Base-by-base conservation (phyloP, 2,113 vertebrate genomes). In the Alligator sinensis region DNA sequence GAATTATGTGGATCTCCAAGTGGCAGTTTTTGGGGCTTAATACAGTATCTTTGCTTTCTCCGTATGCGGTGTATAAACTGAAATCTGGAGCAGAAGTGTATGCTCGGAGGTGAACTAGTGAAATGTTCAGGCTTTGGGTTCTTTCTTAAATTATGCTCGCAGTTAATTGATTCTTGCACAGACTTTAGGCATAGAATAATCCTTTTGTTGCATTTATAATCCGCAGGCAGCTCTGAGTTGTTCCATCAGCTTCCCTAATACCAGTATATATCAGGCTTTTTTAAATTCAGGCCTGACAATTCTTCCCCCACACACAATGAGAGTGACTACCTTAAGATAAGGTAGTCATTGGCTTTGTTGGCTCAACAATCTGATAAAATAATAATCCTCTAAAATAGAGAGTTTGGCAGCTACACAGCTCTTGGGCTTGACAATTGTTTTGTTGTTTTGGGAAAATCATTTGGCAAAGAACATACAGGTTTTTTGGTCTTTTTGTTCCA, bases 371-470 rank as follows among this genome's bases (percentile, higher is more conserved):
- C 59, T 85, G 58, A 64, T 63, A 47, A 63, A 92, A 78, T 84
- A 82, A 80, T 18, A 87, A 92, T 80, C 34, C 34, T 9, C 8
- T 76, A 76, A 66, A 15, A 27, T 76, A 61, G 84, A 91, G 76
- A 0, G 0, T 80, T 80, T 8, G 74, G 54, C 61, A 87, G 1
- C 91, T 91, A n/a, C 89, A 82, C 70, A 85, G 81, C 74, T 66
- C 28, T 80, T 92, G 62, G 92, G 86, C n/a, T 76, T 84, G 84
- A 91, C 62, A 83, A 54, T 17, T 86, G 25, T 79, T 88, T 91
- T 38, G 24, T 21, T 34, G 77, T 95, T 91, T 91, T 60, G 63
- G 88, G 77, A 92, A 93, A 91, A 68, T 87, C 82, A 5, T 86
- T 94, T 57, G 16, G 74, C 10, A 84, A 74, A 84, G 72, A 77